Evolutionary conservation across 2,888 invertebrate species (phyloP).

Genomic region (Drosophila sordidula): DNA sequence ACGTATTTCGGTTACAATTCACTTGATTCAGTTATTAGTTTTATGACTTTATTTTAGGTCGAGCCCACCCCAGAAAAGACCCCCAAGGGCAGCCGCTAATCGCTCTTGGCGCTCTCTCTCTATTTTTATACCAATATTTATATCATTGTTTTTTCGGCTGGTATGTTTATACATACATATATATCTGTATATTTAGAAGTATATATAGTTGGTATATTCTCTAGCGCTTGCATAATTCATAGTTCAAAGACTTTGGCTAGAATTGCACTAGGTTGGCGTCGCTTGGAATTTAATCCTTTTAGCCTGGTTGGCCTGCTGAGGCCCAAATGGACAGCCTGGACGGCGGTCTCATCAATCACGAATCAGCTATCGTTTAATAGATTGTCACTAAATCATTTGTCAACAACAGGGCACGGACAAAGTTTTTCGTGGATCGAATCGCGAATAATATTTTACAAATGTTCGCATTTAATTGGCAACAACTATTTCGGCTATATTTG

Average conservation of each 20-base stretch:
- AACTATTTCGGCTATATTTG: conserved; percentile 25
- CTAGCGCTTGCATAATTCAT: conserved; percentile 63
- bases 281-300: conserved; percentile 72
- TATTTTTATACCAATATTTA: conserved; percentile 46
- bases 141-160: conserved; percentile 22
- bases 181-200: not conserved
- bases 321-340: not conserved
- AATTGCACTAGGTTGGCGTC: conserved; percentile 46
- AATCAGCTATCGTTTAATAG: conserved; percentile 69
- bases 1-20: conserved; percentile 41
- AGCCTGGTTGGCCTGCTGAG: conserved; percentile 27
- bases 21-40: conserved; percentile 64
- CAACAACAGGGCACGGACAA: conserved; percentile 54
- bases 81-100: conserved; percentile 53
- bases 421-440: conserved; percentile 45
- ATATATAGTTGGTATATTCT: conserved; percentile 4
- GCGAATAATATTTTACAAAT: conserved; percentile 32
- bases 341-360: conserved; percentile 62
- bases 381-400: conserved; percentile 77
- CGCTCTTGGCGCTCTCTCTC: conserved; percentile 49
- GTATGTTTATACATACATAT: not conserved
- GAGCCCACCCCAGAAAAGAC: conserved; percentile 8
- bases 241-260: conserved; percentile 43
- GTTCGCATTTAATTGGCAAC: conserved; percentile 39
- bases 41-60: conserved; percentile 48